phyloP scores from a whole-genome alignment of 2,797 vertebrate species.

The Siniperca obscura region DNA sequence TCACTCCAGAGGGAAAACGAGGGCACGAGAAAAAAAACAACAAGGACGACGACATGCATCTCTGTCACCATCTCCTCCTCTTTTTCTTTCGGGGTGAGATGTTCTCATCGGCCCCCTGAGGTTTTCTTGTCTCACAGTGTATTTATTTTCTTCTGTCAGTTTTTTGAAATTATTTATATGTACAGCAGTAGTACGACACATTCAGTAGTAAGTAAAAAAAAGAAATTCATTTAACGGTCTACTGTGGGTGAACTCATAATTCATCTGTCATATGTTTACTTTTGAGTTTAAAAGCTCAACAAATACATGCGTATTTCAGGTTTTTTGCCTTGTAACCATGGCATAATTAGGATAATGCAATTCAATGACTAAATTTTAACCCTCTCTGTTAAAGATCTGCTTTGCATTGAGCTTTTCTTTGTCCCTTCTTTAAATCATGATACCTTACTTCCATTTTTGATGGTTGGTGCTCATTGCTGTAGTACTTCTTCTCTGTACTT shows the following conservation, averaged over 20 bases:
- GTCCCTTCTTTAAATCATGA: neutral
- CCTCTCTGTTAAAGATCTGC: neutral
- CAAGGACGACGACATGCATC: neutral
- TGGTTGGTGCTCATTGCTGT: neutral
- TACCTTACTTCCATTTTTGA: neutral
- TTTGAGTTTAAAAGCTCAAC: neutral
- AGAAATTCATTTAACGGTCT: neutral
- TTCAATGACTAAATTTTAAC: too few relatives aligned
- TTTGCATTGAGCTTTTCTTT: neutral
- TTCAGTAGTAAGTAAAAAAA: neutral
- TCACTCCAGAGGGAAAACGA: neutral
- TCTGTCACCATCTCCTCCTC: conserved; percentile 21
- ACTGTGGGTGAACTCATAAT: neutral
- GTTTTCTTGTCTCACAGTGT: neutral
- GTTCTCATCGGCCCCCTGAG: neutral
- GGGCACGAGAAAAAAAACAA: neutral
- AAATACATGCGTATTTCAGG: neutral
- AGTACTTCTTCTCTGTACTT: neutral
- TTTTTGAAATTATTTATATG: neutral
- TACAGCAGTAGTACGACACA: neutral
- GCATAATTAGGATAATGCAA: neutral
- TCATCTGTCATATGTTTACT: neutral
- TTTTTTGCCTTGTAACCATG: neutral
- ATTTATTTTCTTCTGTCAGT: conserved; percentile 2
- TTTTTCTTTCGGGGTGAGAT: neutral